Evolutionary conservation across 2,113 vertebrate species (phyloP).

Genomic region (Hydrolagus affinis): DNA sequence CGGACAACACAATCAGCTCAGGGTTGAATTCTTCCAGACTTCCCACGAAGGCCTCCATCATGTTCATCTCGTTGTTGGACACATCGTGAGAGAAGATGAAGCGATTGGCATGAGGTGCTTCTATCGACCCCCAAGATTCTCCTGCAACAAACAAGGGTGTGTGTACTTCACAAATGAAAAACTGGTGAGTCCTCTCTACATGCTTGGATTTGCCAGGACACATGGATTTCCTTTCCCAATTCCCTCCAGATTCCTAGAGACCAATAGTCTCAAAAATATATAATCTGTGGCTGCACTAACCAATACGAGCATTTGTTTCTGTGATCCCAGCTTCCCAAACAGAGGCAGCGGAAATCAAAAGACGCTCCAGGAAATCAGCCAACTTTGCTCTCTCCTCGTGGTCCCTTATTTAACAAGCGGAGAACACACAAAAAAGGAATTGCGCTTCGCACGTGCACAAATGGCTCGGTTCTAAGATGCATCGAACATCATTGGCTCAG

Average conservation of each 20-base stretch:
- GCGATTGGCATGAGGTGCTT: conserved; percentile 82
- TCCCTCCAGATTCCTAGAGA: not conserved
- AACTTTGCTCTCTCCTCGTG: too few relatives aligned
- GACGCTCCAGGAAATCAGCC: too few relatives aligned
- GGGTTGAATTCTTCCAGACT: conserved; percentile 90
- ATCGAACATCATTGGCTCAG: too few relatives aligned
- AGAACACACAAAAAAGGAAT: too few relatives aligned
- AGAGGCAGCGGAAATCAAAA: too few relatives aligned
- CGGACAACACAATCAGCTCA: conserved; percentile 86
- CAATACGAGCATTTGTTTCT: too few relatives aligned
- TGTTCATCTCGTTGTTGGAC: conserved; percentile 82
- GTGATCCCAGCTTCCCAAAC: too few relatives aligned
- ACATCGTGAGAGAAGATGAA: conserved; percentile 97
- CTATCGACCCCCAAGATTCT: conserved; percentile 72
- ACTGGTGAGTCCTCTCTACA: not conserved
- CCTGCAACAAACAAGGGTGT: conserved; percentile 51
- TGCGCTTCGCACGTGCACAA: too few relatives aligned
- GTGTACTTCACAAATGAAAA: not conserved
- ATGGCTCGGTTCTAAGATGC: too few relatives aligned
- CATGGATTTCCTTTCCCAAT: not conserved
- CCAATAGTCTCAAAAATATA: not conserved
- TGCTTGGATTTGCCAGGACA: too few relatives aligned
- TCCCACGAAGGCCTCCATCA: conserved; percentile 78
- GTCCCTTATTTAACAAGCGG: too few relatives aligned
- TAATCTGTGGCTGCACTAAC: too few relatives aligned